phyloP scores from a whole-genome alignment of 2,113 vertebrate genomes.

The Varanus salvator region DNA sequence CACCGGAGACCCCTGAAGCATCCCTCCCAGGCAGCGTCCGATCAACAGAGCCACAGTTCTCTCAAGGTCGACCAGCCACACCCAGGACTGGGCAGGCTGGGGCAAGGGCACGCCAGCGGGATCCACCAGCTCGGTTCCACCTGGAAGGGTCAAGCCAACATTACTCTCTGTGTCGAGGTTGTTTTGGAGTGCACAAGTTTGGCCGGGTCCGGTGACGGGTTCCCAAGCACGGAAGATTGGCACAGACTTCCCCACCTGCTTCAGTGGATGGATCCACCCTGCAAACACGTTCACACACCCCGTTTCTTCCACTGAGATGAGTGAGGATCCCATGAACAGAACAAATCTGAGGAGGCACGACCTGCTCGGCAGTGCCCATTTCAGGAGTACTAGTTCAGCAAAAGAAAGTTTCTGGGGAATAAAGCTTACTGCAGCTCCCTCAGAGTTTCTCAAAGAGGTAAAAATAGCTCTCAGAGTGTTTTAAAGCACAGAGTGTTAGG shows the following conservation, averaged over 20 bases:
- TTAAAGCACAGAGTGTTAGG: not conserved
- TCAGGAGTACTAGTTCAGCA: not conserved
- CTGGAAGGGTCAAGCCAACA: conserved; percentile 63
- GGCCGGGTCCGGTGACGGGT: not conserved
- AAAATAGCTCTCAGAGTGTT: not conserved
- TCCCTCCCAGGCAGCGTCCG: conserved; percentile 94
- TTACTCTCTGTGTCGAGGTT: not conserved
- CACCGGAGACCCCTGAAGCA: conserved; percentile 91
- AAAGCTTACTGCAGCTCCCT: not conserved
- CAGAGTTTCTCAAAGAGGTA: not conserved
- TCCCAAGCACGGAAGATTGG: not conserved
- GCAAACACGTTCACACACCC: not conserved
- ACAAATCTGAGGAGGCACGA: not conserved
- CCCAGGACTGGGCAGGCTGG: conserved; percentile 88
- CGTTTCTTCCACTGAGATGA: not conserved
- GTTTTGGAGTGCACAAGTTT: not conserved
- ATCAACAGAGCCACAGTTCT: conserved; percentile 92
- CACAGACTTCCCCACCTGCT: not conserved
- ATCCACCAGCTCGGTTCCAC: conserved; percentile 88
- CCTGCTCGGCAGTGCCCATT: not conserved
- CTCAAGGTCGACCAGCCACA: conserved; percentile 98
- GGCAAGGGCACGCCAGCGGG: conserved; percentile 84
- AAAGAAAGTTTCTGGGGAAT: not conserved
- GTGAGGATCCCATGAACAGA: not conserved
- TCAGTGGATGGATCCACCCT: not conserved